Conservation (phyloP, 2,888 invertebrate species). For the Troilus luridus region DNA sequence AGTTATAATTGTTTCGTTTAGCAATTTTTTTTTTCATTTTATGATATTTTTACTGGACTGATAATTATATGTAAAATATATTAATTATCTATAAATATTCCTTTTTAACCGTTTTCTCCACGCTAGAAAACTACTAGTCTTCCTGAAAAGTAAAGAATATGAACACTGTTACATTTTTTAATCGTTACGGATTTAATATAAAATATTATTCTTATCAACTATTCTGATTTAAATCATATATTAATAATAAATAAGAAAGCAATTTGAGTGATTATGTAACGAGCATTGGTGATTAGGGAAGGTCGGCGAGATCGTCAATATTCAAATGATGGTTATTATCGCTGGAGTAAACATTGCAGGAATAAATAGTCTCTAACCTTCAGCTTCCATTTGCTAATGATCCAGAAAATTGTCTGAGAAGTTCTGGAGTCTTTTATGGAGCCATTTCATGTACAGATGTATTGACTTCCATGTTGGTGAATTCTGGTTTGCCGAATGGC, state of each 20-base stretch:
- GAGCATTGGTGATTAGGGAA: neutral
- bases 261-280: neutral
- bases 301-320: neutral
- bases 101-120: too few relatives aligned
- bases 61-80: too few relatives aligned
- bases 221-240: neutral
- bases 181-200: neutral
- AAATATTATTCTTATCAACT: neutral
- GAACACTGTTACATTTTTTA: too few relatives aligned
- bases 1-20: too few relatives aligned
- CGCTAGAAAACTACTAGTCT: too few relatives aligned
- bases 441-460: neutral
- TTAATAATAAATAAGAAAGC: neutral
- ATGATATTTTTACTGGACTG: too few relatives aligned
- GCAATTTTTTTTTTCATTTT: too few relatives aligned
- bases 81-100: too few relatives aligned
- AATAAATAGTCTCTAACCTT: neutral
- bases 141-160: too few relatives aligned
- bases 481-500: neutral
- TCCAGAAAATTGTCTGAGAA: neutral
- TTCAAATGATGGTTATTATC: neutral
- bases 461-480: neutral
- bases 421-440: neutral
- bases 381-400: neutral
- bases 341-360: conserved; percentile 3